Percentiles rank a stretch among this genome's conserved stretches.
Evolutionary conservation across 2,888 invertebrate genomes (phyloP).

Genomic region (Chorisops tibialis): DNA sequence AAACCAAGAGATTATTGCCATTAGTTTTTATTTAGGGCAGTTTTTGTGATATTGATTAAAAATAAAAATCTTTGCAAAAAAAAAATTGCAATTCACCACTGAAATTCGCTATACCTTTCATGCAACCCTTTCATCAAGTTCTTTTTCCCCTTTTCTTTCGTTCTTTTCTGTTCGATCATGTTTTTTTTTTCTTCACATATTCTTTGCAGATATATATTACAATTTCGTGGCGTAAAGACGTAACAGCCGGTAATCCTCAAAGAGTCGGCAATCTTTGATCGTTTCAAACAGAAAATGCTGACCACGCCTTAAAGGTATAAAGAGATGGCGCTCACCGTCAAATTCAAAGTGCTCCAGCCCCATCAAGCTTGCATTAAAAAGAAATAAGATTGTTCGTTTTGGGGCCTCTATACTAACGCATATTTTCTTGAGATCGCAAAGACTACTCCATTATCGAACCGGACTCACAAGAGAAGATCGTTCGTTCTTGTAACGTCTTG

Average conservation of each 20-base stretch:
- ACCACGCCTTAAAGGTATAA: constrained; percentile 25
- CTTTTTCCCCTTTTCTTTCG: too few species aligned
- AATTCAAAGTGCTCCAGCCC: constrained; percentile 22
- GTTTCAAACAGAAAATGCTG: constrained; percentile 18
- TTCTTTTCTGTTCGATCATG: too few species aligned
- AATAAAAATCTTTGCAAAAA: too few species aligned
- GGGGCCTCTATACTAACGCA: too few species aligned
- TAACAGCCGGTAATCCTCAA: constrained; percentile 13
- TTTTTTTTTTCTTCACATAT: neutral
- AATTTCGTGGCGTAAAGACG: neutral
- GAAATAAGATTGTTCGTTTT: constrained; percentile 20
- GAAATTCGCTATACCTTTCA: neutral
- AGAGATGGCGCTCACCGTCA: constrained; percentile 24
- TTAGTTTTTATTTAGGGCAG: too few species aligned
- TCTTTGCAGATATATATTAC: constrained; percentile 1
- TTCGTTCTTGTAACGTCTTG: too few species aligned
- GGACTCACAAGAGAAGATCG: too few species aligned
- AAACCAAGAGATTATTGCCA: too few species aligned
- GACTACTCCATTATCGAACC: too few species aligned
- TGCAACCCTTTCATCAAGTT: neutral
- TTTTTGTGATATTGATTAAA: too few species aligned
- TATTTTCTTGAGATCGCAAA: too few species aligned
- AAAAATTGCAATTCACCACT: neutral
- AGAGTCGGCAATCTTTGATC: constrained; percentile 24
- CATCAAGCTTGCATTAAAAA: constrained; percentile 24